A percentile compares a stretch with the other conserved stretches of the same genome.
Conservation (phyloP, 1,140 invertebrate genomes). For the Tribolium castaneum region DNA sequence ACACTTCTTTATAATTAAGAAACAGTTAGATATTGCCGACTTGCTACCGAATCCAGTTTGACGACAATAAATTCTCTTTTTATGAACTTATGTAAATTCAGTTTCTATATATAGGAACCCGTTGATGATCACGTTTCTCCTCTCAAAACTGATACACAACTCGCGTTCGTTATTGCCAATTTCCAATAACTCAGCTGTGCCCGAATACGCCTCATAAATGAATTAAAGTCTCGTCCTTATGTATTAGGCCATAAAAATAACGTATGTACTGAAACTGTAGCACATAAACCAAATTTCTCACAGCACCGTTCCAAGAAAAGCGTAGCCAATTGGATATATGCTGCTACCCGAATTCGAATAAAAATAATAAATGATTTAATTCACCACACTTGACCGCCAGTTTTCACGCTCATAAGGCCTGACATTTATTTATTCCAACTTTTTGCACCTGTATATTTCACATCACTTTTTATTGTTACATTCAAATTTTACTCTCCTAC, state of each 20-base stretch:
- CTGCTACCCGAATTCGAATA: conserved; percentile 47
- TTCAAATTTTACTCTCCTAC: conserved; percentile 15
- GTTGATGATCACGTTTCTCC: conserved; percentile 35
- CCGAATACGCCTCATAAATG: background rate
- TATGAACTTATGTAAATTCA: conserved; percentile 59
- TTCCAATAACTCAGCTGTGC: background rate
- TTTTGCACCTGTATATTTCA: conserved; percentile 46
- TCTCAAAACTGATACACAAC: conserved; percentile 35
- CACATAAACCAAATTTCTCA: conserved; percentile 36
- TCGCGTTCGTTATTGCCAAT: conserved; percentile 20
- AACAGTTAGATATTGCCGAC: conserved; percentile 54
- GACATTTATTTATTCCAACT: conserved; percentile 47
- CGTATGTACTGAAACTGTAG: conserved; percentile 14
- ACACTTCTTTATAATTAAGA: conserved; percentile 53
- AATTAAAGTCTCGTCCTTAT: background rate
- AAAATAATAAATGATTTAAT: conserved; percentile 49
- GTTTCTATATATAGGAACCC: conserved; percentile 52
- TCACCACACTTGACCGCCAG: conserved; percentile 45
- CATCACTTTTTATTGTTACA: conserved; percentile 12
- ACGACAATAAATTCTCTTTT: conserved; percentile 60
- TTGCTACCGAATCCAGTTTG: conserved; percentile 60
- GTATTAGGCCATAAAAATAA: conserved; percentile 16
- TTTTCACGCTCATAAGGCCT: conserved; percentile 47
- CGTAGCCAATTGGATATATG: conserved; percentile 44
- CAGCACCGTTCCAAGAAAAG: conserved; percentile 27